Evolutionary conservation across 2,797 vertebrate genomes (phyloP).

Genomic region (Coregonus sp.): DNA sequence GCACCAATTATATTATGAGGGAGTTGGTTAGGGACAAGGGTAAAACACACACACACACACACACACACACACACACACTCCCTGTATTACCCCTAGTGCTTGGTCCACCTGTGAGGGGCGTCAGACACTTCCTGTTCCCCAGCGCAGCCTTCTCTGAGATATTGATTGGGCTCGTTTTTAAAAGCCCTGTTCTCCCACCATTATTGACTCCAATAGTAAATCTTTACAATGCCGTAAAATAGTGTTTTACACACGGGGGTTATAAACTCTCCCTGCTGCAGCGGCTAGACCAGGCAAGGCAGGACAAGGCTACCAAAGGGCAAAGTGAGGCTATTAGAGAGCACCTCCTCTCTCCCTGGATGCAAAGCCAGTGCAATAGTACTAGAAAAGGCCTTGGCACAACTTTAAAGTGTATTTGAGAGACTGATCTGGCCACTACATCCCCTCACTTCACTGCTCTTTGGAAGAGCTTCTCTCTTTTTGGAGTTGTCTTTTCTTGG

Average conservation of each 20-base stretch:
- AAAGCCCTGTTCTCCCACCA: slow-evolving; percentile 76
- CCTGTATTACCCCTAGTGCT: neutral
- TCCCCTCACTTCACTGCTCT: neutral
- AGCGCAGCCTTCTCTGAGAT: slow-evolving; percentile 58
- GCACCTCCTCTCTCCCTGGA: no score
- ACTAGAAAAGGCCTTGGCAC: slow-evolving; percentile 55
- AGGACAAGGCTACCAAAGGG: slow-evolving; percentile 30
- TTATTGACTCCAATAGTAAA: slow-evolving; percentile 85
- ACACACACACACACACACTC: neutral
- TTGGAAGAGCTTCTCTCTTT: slow-evolving; percentile 14
- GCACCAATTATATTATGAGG: neutral
- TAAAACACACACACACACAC: neutral
- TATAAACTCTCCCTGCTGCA: slow-evolving; percentile 73
- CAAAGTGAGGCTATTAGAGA: no score
- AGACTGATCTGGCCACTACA: slow-evolving; percentile 44
- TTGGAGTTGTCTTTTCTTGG: slow-evolving; percentile 12
- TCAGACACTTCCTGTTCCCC: slow-evolving; percentile 62
- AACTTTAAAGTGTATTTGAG: slow-evolving; percentile 59
- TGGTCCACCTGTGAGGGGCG: slow-evolving; percentile 30
- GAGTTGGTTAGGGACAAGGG: neutral
- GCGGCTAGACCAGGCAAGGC: slow-evolving; percentile 54
- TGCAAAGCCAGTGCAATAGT: slow-evolving; percentile 11
- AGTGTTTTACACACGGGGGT: slow-evolving; percentile 78
- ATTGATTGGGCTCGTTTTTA: slow-evolving; percentile 77
- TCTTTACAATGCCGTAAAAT: slow-evolving; percentile 82